These are phyloP conservation scores for Suricata suricatta DNA, from an alignment of 2,113 vertebrate species.

Conservation along the genomic window DNA sequence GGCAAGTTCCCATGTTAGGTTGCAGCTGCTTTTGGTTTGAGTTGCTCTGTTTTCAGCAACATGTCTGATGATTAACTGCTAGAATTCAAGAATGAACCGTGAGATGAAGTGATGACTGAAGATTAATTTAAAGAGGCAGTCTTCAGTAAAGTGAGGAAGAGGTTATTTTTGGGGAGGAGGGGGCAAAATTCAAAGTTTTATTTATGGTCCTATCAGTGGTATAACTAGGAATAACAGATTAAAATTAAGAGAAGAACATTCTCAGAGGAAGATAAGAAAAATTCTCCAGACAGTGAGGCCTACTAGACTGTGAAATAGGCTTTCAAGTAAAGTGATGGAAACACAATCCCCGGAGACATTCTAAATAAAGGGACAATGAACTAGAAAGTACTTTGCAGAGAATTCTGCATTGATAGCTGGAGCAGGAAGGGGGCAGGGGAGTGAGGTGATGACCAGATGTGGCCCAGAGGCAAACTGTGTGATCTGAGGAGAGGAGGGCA, in stretches of 20 bases:
- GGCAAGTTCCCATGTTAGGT: background rate
- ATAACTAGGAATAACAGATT: constrained; percentile 35
- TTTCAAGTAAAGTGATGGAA: constrained; percentile 66
- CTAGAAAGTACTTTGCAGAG: background rate
- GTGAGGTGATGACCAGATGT: background rate
- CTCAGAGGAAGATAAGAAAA: constrained; percentile 54
- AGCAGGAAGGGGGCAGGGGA: background rate
- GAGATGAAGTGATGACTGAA: background rate
- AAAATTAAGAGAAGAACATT: constrained; percentile 62
- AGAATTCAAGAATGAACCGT: background rate
- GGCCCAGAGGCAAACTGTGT: background rate
- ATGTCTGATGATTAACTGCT: background rate
- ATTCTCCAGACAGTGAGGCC: constrained; percentile 55
- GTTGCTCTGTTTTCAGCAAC: background rate
- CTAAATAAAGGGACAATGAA: background rate
- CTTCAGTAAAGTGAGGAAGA: background rate
- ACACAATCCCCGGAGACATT: background rate
- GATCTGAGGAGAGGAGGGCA: background rate
- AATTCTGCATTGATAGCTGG: background rate
- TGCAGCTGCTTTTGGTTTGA: background rate
- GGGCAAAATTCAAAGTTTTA: background rate
- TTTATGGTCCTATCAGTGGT: background rate
- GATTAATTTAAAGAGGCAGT: background rate
- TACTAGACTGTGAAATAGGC: constrained; percentile 77
- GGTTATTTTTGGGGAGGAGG: background rate